Conservation (phyloP, 1,140 invertebrate genomes). For the Oedothorax gibbosus region DNA sequence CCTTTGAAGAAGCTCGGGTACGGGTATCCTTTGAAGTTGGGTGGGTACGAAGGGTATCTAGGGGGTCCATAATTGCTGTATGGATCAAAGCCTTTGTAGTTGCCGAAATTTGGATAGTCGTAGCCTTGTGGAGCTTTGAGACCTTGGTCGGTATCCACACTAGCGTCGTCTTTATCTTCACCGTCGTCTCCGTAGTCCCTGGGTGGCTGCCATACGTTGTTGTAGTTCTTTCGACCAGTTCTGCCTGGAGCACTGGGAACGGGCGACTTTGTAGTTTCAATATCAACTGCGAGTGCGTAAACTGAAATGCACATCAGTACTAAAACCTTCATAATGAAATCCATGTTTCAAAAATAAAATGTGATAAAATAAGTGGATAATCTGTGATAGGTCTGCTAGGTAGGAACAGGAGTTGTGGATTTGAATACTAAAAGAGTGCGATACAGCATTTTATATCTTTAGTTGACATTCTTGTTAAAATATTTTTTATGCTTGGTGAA, state of each 20-base stretch:
- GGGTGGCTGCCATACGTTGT: not conserved
- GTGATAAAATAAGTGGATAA: not conserved
- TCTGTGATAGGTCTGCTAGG: not conserved
- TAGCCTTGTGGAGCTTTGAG: not conserved
- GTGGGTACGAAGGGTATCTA: not conserved
- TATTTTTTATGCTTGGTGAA: not conserved
- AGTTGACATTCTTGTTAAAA: not conserved
- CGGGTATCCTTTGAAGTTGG: slow-evolving; percentile 18
- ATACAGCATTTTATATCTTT: not conserved
- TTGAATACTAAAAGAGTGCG: slow-evolving; percentile 12
- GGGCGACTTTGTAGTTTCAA: not conserved
- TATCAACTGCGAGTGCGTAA: not conserved
- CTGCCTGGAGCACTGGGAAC: not conserved
- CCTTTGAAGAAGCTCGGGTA: slow-evolving; percentile 16
- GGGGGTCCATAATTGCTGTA: not conserved
- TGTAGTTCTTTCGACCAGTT: slow-evolving; percentile 32
- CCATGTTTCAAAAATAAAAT: not conserved
- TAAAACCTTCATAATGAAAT: not conserved
- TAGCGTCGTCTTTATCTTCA: slow-evolving; percentile 19
- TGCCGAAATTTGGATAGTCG: slow-evolving; percentile 20
- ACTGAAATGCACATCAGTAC: not conserved
- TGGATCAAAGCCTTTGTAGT: slow-evolving; percentile 19
- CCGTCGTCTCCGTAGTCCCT: slow-evolving; percentile 21
- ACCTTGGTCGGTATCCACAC: not conserved
- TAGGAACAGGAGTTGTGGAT: not conserved